Percentiles rank a stretch among this genome's conserved stretches.
These are phyloP conservation scores for Pseudopipra pipra DNA, from an alignment of 2,113 vertebrate genomes.

Conservation along the genomic window DNA sequence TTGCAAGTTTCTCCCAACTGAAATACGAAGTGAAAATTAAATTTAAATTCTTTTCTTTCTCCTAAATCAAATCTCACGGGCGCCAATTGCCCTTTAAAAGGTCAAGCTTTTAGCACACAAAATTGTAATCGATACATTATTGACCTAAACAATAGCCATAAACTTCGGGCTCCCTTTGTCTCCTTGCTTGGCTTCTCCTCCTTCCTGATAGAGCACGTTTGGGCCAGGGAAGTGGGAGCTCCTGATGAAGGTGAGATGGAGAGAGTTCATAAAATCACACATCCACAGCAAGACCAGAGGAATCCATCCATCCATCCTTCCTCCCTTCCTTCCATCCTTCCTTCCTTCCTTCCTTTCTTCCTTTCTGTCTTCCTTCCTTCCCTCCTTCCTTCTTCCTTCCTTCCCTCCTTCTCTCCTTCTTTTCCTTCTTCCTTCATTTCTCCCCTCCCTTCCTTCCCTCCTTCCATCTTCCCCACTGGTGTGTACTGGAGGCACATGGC, in stretches of 20 bases:
- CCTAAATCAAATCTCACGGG: neutral
- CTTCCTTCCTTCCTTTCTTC: neutral
- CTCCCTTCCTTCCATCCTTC: too few relatives aligned
- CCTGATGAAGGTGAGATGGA: neutral
- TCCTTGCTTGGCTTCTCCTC: neutral
- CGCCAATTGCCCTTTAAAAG: constrained; percentile 5
- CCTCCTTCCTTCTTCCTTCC: neutral
- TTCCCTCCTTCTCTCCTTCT: neutral
- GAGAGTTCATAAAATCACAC: neutral
- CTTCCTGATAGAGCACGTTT: neutral
- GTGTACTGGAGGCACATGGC: neutral
- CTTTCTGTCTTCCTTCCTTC: neutral
- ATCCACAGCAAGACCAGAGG: neutral
- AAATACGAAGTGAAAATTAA: neutral
- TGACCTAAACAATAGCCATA: neutral
- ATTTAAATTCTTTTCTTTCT: constrained; percentile 9
- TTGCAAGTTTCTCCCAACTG: neutral
- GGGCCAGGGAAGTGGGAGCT: neutral
- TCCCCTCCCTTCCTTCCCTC: neutral
- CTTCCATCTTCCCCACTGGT: neutral
- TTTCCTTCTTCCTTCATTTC: neutral
- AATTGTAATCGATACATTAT: neutral
- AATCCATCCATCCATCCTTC: neutral
- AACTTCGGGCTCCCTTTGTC: neutral
- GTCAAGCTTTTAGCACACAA: neutral